phyloP scores from a whole-genome alignment of 2,888 invertebrate species.

The Stenurella melanura region DNA sequence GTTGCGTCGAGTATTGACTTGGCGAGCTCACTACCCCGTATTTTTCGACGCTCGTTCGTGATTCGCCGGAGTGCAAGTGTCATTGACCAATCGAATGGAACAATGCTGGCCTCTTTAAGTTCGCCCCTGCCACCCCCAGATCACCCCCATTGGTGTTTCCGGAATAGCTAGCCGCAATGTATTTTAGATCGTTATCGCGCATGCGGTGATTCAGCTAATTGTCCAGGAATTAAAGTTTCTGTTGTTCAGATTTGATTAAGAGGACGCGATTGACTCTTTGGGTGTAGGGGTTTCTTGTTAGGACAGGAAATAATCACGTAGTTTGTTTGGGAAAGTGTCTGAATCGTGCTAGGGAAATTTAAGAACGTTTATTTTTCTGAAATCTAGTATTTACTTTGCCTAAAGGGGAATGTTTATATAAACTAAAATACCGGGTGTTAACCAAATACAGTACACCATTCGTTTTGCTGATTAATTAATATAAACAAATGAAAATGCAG shows the following conservation, averaged over 20 bases:
- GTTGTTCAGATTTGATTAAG: slow-evolving; percentile 14
- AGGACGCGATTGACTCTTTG: neutral
- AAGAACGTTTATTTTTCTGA: neutral
- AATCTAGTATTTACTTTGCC: too few relatives aligned
- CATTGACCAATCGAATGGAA: slow-evolving; percentile 67
- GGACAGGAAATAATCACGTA: neutral
- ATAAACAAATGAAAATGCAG: too few relatives aligned
- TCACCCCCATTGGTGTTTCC: slow-evolving; percentile 69
- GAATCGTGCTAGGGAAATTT: too few relatives aligned
- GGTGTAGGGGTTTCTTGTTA: neutral
- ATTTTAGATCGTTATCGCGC: slow-evolving; percentile 64
- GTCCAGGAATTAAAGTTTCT: slow-evolving; percentile 42
- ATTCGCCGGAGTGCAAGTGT: slow-evolving; percentile 65
- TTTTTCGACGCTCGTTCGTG: slow-evolving; percentile 35
- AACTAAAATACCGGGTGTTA: too few relatives aligned
- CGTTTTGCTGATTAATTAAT: too few relatives aligned
- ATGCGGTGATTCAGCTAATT: slow-evolving; percentile 61
- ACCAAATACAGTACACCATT: too few relatives aligned
- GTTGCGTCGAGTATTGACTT: slow-evolving; percentile 69
- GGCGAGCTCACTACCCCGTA: slow-evolving; percentile 36
- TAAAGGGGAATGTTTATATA: too few relatives aligned
- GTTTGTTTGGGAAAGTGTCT: neutral
- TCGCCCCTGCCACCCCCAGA: slow-evolving; percentile 57
- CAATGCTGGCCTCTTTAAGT: slow-evolving; percentile 68
- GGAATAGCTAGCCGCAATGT: slow-evolving; percentile 65